phyloP scores from a whole-genome alignment of 2,113 vertebrate species.

The Hydrochoerus hydrochaeris region DNA sequence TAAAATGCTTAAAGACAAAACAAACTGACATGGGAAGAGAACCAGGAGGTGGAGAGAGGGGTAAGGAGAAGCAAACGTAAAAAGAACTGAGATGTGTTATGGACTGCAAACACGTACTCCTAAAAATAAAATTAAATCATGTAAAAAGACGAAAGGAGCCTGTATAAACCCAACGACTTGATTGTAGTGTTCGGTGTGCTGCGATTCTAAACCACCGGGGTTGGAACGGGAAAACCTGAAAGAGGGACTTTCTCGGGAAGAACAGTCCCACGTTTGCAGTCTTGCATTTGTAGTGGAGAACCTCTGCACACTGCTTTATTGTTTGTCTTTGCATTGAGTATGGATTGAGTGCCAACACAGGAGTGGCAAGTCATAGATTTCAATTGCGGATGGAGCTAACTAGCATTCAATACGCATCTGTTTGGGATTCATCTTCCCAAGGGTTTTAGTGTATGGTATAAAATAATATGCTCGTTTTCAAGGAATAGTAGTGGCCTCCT shows the following conservation, averaged over 20 bases:
- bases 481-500: neutral
- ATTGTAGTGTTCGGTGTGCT: no score
- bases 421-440: neutral
- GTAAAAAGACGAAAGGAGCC: neutral
- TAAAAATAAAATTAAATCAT: neutral
- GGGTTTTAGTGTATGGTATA: neutral
- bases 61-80: neutral
- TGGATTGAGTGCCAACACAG: no score
- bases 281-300: neutral
- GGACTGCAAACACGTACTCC: neutral
- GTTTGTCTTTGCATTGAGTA: neutral
- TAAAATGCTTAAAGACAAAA: neutral
- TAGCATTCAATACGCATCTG: fast-evolving
- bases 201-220: neutral
- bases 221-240: neutral
- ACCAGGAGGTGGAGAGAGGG: neutral
- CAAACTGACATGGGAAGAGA: neutral
- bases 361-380: neutral
- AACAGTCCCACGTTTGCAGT: neutral
- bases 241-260: neutral
- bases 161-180: neutral
- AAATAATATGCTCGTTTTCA: neutral
- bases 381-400: no score
- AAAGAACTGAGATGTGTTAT: neutral
- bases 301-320: neutral